A percentile compares a stretch with the other conserved stretches of the same genome.
These are phyloP conservation scores for Keiferia lycopersicella DNA, from an alignment of 2,888 invertebrate genomes.

Conservation along the genomic window DNA sequence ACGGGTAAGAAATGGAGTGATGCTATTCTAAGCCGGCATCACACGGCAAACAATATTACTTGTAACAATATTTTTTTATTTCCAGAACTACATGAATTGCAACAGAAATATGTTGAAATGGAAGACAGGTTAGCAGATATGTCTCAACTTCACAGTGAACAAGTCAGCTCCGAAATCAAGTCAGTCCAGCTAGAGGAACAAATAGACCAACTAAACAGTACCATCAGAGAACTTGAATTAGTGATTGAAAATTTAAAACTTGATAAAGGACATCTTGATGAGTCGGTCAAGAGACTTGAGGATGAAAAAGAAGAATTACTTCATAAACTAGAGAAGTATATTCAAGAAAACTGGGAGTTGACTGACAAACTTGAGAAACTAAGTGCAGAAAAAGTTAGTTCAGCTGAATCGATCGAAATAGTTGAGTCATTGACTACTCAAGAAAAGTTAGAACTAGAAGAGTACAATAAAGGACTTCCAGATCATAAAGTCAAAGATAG, in stretches of 20 bases:
- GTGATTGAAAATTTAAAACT: slow-evolving; percentile 74
- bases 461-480: slow-evolving; percentile 81
- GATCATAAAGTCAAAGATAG: slow-evolving; percentile 48
- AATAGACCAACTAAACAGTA: slow-evolving; percentile 79
- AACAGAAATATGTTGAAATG: slow-evolving; percentile 83
- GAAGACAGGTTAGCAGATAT: slow-evolving; percentile 83
- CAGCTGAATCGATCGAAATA: slow-evolving; percentile 88
- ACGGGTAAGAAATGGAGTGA: too few relatives aligned
- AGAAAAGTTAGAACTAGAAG: slow-evolving; percentile 86
- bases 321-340: slow-evolving; percentile 83
- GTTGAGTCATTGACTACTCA: slow-evolving; percentile 86
- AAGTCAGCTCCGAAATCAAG: slow-evolving; percentile 89
- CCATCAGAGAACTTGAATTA: slow-evolving; percentile 72
- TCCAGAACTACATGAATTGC: slow-evolving; percentile 79
- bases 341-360: slow-evolving; percentile 88
- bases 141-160: slow-evolving; percentile 83
- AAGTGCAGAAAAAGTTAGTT: slow-evolving; percentile 86
- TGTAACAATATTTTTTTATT: slow-evolving; percentile 34
- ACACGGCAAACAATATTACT: too few relatives aligned
- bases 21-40: too few relatives aligned
- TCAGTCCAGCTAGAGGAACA: slow-evolving; percentile 90
- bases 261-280: slow-evolving; percentile 78
- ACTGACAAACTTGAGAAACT: slow-evolving; percentile 87
- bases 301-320: slow-evolving; percentile 83
- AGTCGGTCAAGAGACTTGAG: slow-evolving; percentile 79